Evolutionary conservation across 2,113 vertebrate species (phyloP), one percentile per base, ranked within the genome.

Genomic region (Nothoprocta perdicaria): DNA sequence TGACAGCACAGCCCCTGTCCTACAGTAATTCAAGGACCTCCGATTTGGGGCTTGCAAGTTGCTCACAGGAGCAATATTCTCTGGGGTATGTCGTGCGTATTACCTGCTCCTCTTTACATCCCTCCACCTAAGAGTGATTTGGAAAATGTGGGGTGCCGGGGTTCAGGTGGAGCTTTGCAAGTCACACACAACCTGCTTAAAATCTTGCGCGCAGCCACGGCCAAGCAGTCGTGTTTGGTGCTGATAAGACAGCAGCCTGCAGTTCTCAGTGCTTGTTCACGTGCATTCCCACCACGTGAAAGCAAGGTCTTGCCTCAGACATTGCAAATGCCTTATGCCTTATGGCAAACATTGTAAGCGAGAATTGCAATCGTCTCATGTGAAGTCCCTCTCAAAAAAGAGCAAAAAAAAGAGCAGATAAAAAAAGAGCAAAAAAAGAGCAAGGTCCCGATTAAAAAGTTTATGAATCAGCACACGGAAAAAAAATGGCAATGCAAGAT

Each of bases 111-210:
- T 88, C 52, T 27, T 86, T 22, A 17, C 1, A 0, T 58, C n/a
- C 10, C 33, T 72, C 53, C 21, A 22, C n/a, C 23, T 69, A 57
- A 61, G 75, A 87, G 69, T 5, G 2, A 22, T 23, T 58, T 69
- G 55, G 46, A 46, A 89, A 85, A 58, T 17, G 33, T 22, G 24
- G 5, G 27, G 46, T 74, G 82, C 45, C 66, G 45, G 40, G n/a
- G 26, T 73, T 90, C 15, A 38, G 26, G 29, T 10, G n/a, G 57
- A 88, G 74, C 76, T 91, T 53, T 87, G 71, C 84, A 92, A 89
- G 74, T 89, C 43, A 79, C 0, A 0, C 33, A 65, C 33, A 65
- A 38, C 10, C 43, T 81, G 78, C 79, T 89, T 76, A 65, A 38
- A 4, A 73, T 48, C 81, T 48, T 71, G 2, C 1, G 2, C 65